Evolutionary conservation across 2,888 invertebrate genomes (phyloP).

Genomic region (Glaucopsyche alexis): DNA sequence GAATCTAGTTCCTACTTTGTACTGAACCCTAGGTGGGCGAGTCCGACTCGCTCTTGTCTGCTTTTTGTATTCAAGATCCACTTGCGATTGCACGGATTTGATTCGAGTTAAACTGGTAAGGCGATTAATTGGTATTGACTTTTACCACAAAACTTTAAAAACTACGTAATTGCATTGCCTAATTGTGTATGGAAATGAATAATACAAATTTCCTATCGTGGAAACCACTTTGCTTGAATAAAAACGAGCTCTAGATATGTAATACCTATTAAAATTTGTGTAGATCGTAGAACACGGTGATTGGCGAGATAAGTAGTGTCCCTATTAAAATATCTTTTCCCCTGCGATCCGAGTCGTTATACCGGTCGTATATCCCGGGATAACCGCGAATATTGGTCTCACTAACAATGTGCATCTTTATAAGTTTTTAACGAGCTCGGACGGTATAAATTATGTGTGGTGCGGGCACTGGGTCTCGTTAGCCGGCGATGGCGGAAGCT

Average conservation of each 20-base stretch:
- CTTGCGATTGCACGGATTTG: no score
- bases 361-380: constrained; percentile 68
- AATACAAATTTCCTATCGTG: no score
- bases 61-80: no score
- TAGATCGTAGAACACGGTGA: background rate
- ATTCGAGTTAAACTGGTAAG: no score
- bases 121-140: no score
- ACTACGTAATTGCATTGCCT: no score
- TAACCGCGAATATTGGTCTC: constrained; percentile 75
- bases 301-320: constrained; percentile 13
- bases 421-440: constrained; percentile 80
- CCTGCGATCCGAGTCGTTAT: constrained; percentile 58
- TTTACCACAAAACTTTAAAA: no score
- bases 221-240: background rate
- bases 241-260: background rate
- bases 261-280: constrained; percentile 39
- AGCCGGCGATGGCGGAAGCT: constrained; percentile 78
- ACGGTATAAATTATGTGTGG: constrained; percentile 79
- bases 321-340: constrained; percentile 24
- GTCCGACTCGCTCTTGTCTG: no score
- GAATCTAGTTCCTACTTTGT: no score
- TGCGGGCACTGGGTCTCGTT: constrained; percentile 77
- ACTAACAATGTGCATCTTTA: constrained; percentile 80
- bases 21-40: no score
- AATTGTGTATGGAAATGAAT: no score